Conservation (phyloP, 2,888 invertebrate genomes). For the Machimus atricapillus region DNA sequence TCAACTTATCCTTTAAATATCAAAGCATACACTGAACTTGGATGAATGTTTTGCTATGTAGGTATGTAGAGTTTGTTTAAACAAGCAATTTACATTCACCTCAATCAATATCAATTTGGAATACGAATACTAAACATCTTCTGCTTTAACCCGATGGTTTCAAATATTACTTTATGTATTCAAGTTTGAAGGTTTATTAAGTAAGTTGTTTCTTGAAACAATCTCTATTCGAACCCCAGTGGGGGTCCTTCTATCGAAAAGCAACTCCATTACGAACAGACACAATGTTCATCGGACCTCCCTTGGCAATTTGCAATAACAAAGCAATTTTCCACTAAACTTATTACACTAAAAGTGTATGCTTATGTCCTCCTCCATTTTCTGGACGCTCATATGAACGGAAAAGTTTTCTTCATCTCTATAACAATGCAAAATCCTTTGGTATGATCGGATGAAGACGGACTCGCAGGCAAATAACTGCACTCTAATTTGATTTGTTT, state of each 20-base stretch:
- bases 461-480: background rate
- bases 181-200: background rate
- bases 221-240: background rate
- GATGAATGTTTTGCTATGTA: no score
- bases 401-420: background rate
- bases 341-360: background rate
- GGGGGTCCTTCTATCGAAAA: background rate
- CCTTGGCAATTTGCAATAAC: background rate
- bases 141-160: background rate
- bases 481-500: slow-evolving; percentile 16
- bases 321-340: background rate
- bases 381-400: background rate
- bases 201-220: background rate
- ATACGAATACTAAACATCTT: no score
- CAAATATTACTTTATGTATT: background rate
- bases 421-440: background rate
- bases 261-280: background rate
- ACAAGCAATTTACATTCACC: no score
- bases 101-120: no score
- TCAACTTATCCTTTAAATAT: no score
- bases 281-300: background rate
- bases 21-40: no score
- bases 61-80: no score
- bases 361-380: background rate
- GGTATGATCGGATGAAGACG: background rate